phyloP scores from a whole-genome alignment of 1,140 invertebrate species.

The Drosophila grimshawi region DNA sequence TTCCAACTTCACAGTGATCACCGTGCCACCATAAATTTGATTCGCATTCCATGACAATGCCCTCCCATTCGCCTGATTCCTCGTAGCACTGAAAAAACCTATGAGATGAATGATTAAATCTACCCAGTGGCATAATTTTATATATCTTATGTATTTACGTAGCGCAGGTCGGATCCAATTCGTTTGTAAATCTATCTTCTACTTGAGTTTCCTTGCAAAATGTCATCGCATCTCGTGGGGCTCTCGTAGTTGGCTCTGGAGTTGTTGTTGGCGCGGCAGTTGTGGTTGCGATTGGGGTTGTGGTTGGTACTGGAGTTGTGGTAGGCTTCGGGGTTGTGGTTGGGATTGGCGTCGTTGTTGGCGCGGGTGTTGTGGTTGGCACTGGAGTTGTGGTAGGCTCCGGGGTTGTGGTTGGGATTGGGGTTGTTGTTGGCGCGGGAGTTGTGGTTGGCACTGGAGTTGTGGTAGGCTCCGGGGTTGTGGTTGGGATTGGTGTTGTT shows the following conservation, averaged over 20 bases:
- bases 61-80: neutral
- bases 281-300: neutral
- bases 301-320: no score
- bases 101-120: neutral
- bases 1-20: neutral
- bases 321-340: no score
- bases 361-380: no score
- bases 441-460: no score
- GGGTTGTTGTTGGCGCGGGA: no score
- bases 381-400: no score
- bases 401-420: no score
- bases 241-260: neutral
- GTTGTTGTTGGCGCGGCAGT: neutral
- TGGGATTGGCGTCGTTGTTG: no score
- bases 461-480: no score
- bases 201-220: conserved; percentile 19
- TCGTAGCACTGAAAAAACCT: conserved; percentile 4
- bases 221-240: conserved; percentile 27
- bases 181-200: conserved; percentile 10
- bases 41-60: neutral
- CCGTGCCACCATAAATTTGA: neutral
- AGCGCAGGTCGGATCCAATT: conserved; percentile 42
- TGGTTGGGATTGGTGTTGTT: no score
- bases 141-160: conserved; percentile 24
- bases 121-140: neutral